Percentiles rank a stretch among this genome's conserved stretches.
Evolutionary conservation across 2,888 invertebrate species (phyloP).

Genomic region (Eupithecia abbreviata): DNA sequence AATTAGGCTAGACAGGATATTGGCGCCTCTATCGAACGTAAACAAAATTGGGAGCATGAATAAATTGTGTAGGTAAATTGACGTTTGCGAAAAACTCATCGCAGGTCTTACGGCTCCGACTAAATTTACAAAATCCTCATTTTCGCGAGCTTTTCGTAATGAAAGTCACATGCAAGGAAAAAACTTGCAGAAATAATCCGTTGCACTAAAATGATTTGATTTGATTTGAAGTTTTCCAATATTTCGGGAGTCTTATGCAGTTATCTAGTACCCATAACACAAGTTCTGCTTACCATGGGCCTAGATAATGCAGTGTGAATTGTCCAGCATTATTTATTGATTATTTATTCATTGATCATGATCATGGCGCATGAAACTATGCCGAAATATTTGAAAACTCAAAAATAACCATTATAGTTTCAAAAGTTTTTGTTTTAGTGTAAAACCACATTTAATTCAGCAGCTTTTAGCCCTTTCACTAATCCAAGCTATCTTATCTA

Average conservation of each 20-base stretch:
- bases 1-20: background rate
- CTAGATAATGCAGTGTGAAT: too few species aligned
- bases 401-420: too few species aligned
- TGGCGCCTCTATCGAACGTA: background rate
- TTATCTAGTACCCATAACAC: too few species aligned
- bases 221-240: too few species aligned
- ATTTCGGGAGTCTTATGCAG: too few species aligned
- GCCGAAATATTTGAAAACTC: too few species aligned
- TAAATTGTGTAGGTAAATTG: background rate
- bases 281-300: too few species aligned
- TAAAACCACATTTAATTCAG: background rate
- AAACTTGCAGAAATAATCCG: too few species aligned
- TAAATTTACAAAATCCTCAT: background rate
- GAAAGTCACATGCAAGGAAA: background rate
- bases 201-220: background rate
- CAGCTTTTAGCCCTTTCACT: background rate
- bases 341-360: too few species aligned
- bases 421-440: too few species aligned
- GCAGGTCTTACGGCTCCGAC: background rate
- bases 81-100: background rate
- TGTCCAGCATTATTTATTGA: too few species aligned
- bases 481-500: conserved; percentile 5
- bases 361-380: too few species aligned
- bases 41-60: background rate
- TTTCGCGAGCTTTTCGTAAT: background rate